phyloP scores from a whole-genome alignment of 2,113 vertebrate species.

The Smithornis capensis region DNA sequence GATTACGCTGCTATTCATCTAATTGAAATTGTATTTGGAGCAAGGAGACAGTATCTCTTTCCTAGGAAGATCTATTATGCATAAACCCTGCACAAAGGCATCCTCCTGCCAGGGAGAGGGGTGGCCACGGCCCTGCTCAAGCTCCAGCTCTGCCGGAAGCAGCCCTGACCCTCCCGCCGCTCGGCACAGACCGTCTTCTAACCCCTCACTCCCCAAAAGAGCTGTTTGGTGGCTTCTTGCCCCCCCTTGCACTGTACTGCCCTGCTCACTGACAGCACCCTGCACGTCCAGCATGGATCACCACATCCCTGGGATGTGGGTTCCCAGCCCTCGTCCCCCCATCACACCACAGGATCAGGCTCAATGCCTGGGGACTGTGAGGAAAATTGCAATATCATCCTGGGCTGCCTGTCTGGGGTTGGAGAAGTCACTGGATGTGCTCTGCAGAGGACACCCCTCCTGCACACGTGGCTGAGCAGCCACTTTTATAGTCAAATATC shows the following conservation, averaged over 20 bases:
- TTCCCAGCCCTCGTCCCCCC: background rate
- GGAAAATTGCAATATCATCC: accelerated
- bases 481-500: background rate
- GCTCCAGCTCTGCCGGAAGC: background rate
- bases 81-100: constrained; percentile 6
- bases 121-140: background rate
- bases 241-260: too few species aligned
- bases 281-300: background rate
- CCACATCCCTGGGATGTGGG: accelerated
- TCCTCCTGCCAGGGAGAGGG: background rate
- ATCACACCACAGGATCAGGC: background rate
- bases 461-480: background rate
- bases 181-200: background rate
- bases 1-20: constrained; percentile 54
- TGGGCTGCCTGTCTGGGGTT: background rate
- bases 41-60: constrained; percentile 29
- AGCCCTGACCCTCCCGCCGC: background rate
- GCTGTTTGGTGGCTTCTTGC: accelerated
- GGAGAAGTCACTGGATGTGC: background rate
- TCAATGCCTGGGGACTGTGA: accelerated
- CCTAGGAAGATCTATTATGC: constrained; percentile 29
- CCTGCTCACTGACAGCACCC: background rate
- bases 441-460: background rate
- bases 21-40: constrained; percentile 44
- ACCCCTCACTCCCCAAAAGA: background rate